Evolutionary conservation across 2,113 vertebrate species (phyloP).

Genomic region (Zonotrichia leucophrys): DNA sequence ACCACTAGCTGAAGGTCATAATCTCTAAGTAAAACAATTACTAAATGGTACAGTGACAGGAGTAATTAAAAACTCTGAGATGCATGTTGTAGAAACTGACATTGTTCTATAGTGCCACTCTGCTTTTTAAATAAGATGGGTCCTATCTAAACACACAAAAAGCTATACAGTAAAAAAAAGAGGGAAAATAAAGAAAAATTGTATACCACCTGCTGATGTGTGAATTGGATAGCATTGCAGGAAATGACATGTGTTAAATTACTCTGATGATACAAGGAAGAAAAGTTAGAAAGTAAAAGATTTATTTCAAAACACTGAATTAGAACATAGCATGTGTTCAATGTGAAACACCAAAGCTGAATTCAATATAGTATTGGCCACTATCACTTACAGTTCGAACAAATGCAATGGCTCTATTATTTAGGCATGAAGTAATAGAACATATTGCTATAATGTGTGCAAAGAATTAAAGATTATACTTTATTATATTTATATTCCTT

Average conservation of each 20-base stretch:
- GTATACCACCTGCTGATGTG: conserved; percentile 60
- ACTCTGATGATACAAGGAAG: conserved; percentile 36
- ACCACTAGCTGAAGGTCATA: background rate
- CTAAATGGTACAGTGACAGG: conserved; percentile 17
- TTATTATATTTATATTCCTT: background rate
- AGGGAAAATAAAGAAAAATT: conserved; percentile 1
- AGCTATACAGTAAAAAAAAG: background rate
- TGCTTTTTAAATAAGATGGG: background rate
- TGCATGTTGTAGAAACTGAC: background rate
- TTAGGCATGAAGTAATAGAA: background rate
- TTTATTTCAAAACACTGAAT: conserved; percentile 56
- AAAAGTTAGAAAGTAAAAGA: conserved; percentile 52
- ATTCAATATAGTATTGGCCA: conserved; percentile 12
- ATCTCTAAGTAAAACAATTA: conserved; percentile 1
- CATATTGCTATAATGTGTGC: background rate
- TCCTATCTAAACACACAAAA: background rate
- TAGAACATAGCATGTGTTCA: conserved; percentile 51
- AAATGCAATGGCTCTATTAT: conserved; percentile 1
- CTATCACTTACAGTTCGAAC: conserved; percentile 6
- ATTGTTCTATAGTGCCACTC: background rate
- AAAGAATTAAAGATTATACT: background rate
- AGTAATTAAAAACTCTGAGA: background rate
- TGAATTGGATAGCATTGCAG: conserved; percentile 63
- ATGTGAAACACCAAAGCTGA: conserved; percentile 41
- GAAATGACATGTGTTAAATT: conserved; percentile 56